Conservation (phyloP, 2,888 invertebrate species). For the Eristalis tenax region DNA sequence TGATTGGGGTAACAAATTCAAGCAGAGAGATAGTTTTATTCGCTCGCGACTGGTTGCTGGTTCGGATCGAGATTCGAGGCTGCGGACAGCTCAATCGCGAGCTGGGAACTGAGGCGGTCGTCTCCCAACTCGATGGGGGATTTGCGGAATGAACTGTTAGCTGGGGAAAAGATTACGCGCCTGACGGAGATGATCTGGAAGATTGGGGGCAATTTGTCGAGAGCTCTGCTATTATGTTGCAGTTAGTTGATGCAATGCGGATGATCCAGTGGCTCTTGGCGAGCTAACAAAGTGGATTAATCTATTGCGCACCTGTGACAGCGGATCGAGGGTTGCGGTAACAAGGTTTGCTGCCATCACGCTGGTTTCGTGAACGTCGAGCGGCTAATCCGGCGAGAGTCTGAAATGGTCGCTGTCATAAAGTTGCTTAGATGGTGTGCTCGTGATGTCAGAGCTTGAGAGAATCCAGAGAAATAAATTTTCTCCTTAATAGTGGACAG, state of each 20-base stretch:
- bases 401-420: not conserved
- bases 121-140: not conserved
- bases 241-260: not conserved
- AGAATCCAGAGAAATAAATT: too few relatives aligned
- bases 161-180: not conserved
- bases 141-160: slow-evolving; percentile 29
- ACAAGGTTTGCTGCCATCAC: not conserved
- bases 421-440: not conserved
- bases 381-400: not conserved
- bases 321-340: not conserved
- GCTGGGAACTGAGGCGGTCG: slow-evolving; percentile 23
- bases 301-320: not conserved
- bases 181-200: not conserved
- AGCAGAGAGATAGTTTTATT: not conserved
- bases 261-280: not conserved
- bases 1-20: slow-evolving; percentile 67
- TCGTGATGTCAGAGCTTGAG: too few relatives aligned
- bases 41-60: not conserved
- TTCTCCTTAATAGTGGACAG: too few relatives aligned
- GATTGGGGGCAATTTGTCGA: not conserved
- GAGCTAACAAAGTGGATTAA: not conserved
- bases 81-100: slow-evolving; percentile 57
- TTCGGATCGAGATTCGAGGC: slow-evolving; percentile 1
- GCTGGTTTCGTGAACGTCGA: not conserved
- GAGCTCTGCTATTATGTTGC: not conserved